phyloP scores from a whole-genome alignment of 2,888 invertebrate species.

The Andrena fulva region DNA sequence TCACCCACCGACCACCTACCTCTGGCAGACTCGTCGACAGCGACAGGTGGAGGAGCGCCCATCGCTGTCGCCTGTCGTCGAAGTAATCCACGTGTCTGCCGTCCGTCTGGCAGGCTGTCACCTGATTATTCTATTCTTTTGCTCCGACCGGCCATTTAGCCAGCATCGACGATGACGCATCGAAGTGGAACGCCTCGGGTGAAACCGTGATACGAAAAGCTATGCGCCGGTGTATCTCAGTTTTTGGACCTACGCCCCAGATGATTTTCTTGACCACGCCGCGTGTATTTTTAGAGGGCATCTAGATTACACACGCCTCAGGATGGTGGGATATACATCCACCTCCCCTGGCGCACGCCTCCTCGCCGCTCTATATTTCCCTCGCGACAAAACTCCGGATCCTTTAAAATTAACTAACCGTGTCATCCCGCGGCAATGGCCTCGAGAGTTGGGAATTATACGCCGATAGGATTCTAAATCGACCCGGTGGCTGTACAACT shows the following conservation, averaged over 20 bases:
- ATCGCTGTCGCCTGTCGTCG: constrained; percentile 44
- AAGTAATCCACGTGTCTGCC: constrained; percentile 53
- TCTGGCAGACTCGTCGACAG: constrained; percentile 44
- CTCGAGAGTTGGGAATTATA: neutral
- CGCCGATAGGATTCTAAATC: too few species aligned
- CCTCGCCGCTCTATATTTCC: constrained; percentile 23
- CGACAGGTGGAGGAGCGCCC: constrained; percentile 51
- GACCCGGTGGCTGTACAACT: too few species aligned
- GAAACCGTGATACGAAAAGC: constrained; percentile 31
- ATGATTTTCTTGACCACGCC: constrained; percentile 81
- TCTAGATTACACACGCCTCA: constrained; percentile 76
- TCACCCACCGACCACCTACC: neutral
- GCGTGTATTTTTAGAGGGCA: constrained; percentile 81
- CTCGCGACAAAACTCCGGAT: constrained; percentile 36
- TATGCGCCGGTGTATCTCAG: constrained; percentile 71
- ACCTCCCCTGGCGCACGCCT: constrained; percentile 4
- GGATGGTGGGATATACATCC: constrained; percentile 38
- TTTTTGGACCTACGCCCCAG: constrained; percentile 79
- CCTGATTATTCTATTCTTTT: constrained; percentile 52
- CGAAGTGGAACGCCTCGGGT: constrained; percentile 25
- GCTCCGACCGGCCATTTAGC: constrained; percentile 18
- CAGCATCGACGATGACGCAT: constrained; percentile 52
- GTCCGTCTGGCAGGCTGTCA: constrained; percentile 49
- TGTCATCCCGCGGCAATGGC: constrained; percentile 24
- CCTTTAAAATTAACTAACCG: constrained; percentile 23